These are phyloP conservation scores for Tamandua tetradactyla DNA, from an alignment of 2,797 vertebrate species.

Conservation along the genomic window DNA sequence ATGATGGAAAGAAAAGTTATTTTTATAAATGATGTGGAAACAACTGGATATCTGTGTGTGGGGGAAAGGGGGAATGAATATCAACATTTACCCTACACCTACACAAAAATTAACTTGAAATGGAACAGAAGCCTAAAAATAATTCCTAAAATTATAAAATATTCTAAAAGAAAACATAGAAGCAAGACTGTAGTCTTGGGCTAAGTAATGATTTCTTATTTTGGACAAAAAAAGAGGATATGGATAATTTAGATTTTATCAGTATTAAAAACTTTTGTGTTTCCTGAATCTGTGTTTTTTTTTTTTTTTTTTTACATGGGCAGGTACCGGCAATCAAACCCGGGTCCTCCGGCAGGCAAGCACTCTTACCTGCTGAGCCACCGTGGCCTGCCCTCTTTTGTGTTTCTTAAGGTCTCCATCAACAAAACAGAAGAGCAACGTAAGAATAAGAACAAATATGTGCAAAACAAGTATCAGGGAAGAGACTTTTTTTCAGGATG, in stretches of 20 bases:
- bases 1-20: neutral
- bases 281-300: too few species aligned
- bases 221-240: neutral
- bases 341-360: too few species aligned
- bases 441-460: neutral
- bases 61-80: neutral
- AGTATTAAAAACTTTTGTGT: neutral
- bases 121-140: neutral
- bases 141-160: neutral
- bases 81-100: neutral
- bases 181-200: neutral
- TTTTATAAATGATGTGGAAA: neutral
- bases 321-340: too few species aligned
- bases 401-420: neutral
- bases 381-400: too few species aligned
- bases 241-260: neutral
- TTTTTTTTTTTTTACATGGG: too few species aligned
- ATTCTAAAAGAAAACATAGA: neutral
- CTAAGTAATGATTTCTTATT: neutral
- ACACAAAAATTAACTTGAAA: neutral
- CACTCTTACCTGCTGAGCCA: too few species aligned
- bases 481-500: neutral
- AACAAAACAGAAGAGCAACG: constrained; percentile 1
- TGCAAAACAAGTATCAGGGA: neutral
- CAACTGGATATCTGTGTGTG: neutral